Base-by-base conservation (phyloP, 2,888 invertebrate species). In the Trissolcus brochymenae region DNA sequence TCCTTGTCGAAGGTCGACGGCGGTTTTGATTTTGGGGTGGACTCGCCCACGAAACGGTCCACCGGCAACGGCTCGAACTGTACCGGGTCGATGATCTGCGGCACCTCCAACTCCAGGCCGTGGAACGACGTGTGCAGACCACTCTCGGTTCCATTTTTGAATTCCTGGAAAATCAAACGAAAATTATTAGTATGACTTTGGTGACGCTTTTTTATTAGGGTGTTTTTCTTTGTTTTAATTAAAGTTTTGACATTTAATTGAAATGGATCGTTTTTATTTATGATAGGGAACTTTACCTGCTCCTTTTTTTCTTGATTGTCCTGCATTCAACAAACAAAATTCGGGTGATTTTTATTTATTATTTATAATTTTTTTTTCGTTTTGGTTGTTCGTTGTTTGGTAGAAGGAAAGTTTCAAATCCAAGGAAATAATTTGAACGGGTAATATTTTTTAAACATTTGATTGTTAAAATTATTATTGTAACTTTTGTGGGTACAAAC, bases 21-120 rank as follows among this genome's bases (percentile, higher is more conserved):
- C 6, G 86, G 85, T 70, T 87, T 88, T 16, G 83, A 78, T 59
- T 84, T 83, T 11, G 57, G 21, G 49, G 41, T 70, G 25, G 54
- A 68, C 54, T 85, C 86, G 1, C 82, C 83, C 41, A 85, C 76
- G 43, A 87, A 82, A 29, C 84, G 85, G 4, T 88, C 87, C 0
- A 85, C 81, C 3, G 87, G 85, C 46, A 88, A 65, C 4, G 88
- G 87, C 59, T 88, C 88, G 61, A 88, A 88, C 16, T 87, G 86
- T 6, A 88, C 81, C n/a, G 83, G 85, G 41, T 87, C 86, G 7
- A 73, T 80, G 74, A 81, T 59, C 9, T 82, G 81, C 6, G 89
- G 84, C 7, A 86, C 85, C 71, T 88, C 87, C 21, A 89, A 79
- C 66, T 88, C 88, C 71, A 89, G 72, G 49, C 86, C 84, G 35